These are phyloP conservation scores for Delphinus delphis DNA, from an alignment of 2,113 vertebrate genomes.

Conservation along the genomic window DNA sequence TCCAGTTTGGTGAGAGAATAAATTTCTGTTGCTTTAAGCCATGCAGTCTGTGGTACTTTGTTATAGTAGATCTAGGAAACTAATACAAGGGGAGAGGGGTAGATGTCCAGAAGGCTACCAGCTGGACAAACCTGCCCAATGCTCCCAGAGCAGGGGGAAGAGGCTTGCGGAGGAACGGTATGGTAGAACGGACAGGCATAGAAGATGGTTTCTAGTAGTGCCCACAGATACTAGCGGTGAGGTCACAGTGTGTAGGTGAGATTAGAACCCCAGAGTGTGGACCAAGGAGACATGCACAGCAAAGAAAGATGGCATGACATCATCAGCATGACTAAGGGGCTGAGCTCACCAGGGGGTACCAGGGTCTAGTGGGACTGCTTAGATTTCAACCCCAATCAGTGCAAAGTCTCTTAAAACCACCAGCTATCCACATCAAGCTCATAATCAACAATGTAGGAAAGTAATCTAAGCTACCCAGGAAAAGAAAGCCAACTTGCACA, in stretches of 20 bases:
- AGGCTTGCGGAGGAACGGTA: neutral
- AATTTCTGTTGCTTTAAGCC: neutral
- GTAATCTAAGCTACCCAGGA: neutral
- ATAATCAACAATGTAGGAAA: neutral
- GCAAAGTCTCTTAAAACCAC: neutral
- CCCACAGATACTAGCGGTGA: neutral
- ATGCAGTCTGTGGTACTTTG: too few relatives aligned
- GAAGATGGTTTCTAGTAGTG: neutral
- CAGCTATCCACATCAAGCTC: too few relatives aligned
- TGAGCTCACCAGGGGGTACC: neutral
- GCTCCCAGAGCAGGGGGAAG: neutral
- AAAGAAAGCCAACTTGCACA: neutral
- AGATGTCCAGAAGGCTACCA: too few relatives aligned
- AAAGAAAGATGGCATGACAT: neutral
- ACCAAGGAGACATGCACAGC: neutral
- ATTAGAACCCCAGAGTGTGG: rapidly evolving
- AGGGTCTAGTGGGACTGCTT: neutral
- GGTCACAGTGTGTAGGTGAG: neutral
- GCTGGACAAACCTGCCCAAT: too few relatives aligned
- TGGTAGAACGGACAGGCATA: rapidly evolving
- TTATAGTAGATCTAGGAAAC: neutral
- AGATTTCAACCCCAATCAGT: neutral
- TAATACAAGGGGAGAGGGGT: neutral
- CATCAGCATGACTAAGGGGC: rapidly evolving
- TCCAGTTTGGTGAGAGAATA: neutral